Evolutionary conservation across 2,888 invertebrate species (phyloP).

Genomic region (Ichneumoninae sp.): DNA sequence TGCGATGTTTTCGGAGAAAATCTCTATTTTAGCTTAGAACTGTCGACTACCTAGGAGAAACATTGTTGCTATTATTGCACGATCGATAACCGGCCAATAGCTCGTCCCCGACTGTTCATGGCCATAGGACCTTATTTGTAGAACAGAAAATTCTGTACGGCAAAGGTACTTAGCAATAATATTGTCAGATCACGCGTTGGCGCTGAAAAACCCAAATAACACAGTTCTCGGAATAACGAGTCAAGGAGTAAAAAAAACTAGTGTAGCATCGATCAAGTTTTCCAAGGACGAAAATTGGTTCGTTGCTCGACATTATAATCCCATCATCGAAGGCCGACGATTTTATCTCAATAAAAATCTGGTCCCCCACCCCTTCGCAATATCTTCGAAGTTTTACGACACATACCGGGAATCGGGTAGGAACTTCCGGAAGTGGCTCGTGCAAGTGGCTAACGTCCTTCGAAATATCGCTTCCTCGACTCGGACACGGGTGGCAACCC

Average conservation of each 20-base stretch:
- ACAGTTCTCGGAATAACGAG: background rate
- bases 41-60: background rate
- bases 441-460: conserved; percentile 48
- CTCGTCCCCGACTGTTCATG: background rate
- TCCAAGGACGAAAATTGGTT: conserved; percentile 29
- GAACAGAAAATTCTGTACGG: background rate
- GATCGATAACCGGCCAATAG: background rate
- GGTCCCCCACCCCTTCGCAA: background rate
- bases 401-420: conserved; percentile 13
- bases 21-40: background rate
- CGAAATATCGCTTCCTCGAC: conserved; percentile 52
- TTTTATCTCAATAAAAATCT: conserved; percentile 31
- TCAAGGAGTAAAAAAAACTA: background rate
- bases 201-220: background rate
- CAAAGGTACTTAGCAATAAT: background rate
- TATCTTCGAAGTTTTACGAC: conserved; percentile 42
- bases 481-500: conserved; percentile 13
- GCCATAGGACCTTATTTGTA: background rate
- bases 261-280: conserved; percentile 6
- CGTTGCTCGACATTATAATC: conserved; percentile 49
- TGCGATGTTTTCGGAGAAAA: background rate
- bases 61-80: background rate
- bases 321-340: conserved; percentile 50
- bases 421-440: conserved; percentile 55
- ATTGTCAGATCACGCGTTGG: background rate